Evolutionary conservation across 1,140 invertebrate genomes (phyloP).

Genomic region (Telenomus remus): DNA sequence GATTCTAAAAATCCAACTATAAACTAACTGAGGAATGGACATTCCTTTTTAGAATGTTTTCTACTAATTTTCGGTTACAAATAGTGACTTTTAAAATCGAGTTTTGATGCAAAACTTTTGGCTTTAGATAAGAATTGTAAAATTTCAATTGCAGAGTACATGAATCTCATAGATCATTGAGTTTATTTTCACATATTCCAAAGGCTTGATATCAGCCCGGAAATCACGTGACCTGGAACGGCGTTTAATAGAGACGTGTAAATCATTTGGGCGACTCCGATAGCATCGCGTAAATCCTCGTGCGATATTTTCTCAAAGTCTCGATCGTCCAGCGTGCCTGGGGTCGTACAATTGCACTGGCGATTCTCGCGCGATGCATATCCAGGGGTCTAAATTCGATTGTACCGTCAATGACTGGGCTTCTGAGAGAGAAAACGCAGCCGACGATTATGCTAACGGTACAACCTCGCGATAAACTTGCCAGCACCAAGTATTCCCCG

Average conservation of each 20-base stretch:
- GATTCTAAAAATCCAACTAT: no score
- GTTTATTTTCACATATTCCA: no score
- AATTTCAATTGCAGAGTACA: no score
- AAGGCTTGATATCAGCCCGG: conserved; percentile 4
- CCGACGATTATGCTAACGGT: conserved; percentile 51
- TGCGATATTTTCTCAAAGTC: conserved; percentile 21
- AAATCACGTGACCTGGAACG: conserved; percentile 34
- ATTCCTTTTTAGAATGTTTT: no score
- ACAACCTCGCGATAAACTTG: conserved; percentile 38
- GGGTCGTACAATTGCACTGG: conserved; percentile 8
- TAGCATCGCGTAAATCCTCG: conserved; percentile 24
- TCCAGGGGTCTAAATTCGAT: conserved; percentile 48
- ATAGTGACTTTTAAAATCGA: no score
- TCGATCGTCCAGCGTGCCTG: conserved; percentile 22
- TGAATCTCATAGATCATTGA: no score
- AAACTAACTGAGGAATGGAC: no score
- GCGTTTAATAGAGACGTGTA: conserved; percentile 43
- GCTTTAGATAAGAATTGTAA: no score
- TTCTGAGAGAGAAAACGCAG: conserved; percentile 40
- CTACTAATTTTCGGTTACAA: no score
- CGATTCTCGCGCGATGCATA: conserved; percentile 36
- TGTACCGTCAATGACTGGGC: conserved; percentile 40
- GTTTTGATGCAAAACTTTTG: no score
- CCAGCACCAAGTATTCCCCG: conserved; percentile 19
- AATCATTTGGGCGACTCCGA: conserved; percentile 32